These are phyloP conservation scores for Drosophila pseudotalamancana DNA, from an alignment of 2,888 invertebrate species.

Conservation along the genomic window DNA sequence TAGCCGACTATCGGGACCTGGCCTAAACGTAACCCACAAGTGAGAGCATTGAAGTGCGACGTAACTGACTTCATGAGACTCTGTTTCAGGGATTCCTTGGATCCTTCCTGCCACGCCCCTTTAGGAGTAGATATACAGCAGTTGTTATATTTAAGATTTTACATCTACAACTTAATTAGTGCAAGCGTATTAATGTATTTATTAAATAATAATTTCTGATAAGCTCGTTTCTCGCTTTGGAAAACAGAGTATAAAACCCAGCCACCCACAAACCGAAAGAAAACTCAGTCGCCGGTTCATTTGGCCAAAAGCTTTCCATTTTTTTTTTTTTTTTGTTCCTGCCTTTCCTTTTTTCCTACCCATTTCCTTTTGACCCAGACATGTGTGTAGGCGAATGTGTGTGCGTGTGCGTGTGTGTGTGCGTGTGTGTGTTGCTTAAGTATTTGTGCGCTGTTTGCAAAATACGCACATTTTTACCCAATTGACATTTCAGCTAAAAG, in stretches of 20 bases:
- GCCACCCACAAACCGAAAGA: too few species aligned
- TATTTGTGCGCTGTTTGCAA: constrained; percentile 58
- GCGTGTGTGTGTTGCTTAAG: constrained; percentile 32
- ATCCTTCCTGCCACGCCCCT: too few species aligned
- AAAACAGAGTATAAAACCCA: too few species aligned
- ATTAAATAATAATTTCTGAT: too few species aligned
- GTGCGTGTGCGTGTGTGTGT: constrained; percentile 7
- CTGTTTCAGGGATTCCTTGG: too few species aligned
- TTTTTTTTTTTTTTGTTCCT: constrained; percentile 7
- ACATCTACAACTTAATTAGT: too few species aligned
- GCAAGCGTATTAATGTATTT: too few species aligned
- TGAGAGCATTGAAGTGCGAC: too few species aligned
- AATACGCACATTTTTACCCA: constrained; percentile 65
- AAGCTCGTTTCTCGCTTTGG: too few species aligned
- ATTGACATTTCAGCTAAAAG: constrained; percentile 64
- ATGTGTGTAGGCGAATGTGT: constrained; percentile 22
- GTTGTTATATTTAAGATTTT: too few species aligned
- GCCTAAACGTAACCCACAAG: constrained; percentile 27
- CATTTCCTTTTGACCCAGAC: constrained; percentile 12
- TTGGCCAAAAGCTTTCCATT: constrained; percentile 55
- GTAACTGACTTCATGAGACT: too few species aligned
- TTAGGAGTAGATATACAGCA: too few species aligned
- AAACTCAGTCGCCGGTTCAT: constrained; percentile 33
- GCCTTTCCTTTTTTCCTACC: constrained; percentile 9
- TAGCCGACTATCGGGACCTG: constrained; percentile 48